Evolutionary conservation across 1,140 invertebrate species (phyloP), one percentile per base, ranked within the genome.

Genomic region (Drosophila subobscura): DNA sequence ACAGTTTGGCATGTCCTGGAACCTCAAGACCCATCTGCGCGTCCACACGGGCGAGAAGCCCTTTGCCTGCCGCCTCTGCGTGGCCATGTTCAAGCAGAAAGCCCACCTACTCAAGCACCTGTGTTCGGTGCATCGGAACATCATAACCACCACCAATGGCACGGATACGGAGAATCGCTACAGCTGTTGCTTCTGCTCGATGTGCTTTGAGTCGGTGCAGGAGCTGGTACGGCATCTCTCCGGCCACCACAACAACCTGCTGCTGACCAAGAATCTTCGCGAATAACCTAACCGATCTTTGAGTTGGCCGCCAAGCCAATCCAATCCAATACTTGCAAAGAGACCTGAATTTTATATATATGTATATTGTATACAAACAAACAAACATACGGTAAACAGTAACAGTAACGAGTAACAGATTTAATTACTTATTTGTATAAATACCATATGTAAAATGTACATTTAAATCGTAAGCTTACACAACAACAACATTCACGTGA

Each of bases 1-100:
- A 92, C 96, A 97, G 90, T 97, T 97, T 84, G 96, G 96, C 37
- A 97, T 97, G 96, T 96, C 95, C 1, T 97, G 96, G 96, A 97
- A 97, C 92, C 93, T 97, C 71, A 96, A 97, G 91, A 97, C 96
- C 46, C 96, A 97, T 92, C 92, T 97, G 37, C 93, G 96, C 89
- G 96, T 97, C 12, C 96, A 97, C 86, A 97, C 96, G 0, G 96
- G 96, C 47, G 96, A 97, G 77, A 97, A 97, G 89, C 96, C 96
- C 4, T 97, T 97, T 79, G 96, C 96, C 42, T 97, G 96, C 93
- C 93, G 96, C 72, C 93, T 97, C 1, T 97, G 96, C 86, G 95
- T 96, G 12, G 96, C 96, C 27, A 97, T 96, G 96, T 97, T 97
- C 91, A 97, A 97, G 90, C 96, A 97, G 75, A 97, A 97, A 91